Conservation (phyloP, 2,888 invertebrate genomes). For the Pardosa pseudoannulata region DNA sequence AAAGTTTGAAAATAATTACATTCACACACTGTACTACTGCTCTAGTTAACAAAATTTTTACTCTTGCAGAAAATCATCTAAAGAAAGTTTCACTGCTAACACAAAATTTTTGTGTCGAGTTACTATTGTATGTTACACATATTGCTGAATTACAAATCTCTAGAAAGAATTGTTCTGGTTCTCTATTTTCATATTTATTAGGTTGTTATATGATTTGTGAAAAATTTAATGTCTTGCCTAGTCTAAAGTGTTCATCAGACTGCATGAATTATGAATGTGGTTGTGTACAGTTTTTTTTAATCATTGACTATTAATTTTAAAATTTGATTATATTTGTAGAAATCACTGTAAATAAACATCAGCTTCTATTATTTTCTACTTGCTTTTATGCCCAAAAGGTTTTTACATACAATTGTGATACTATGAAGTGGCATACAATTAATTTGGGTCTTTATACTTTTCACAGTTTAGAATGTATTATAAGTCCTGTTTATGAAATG, state of each 20-base stretch:
- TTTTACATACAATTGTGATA: constrained; percentile 42
- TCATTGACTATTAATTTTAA: constrained; percentile 18
- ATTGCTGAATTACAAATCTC: neutral
- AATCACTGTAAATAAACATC: constrained; percentile 45
- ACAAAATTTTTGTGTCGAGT: constrained; percentile 10
- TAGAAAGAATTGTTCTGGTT: neutral
- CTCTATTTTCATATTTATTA: constrained; percentile 8
- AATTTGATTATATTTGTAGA: constrained; percentile 25
- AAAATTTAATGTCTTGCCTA: constrained; percentile 40
- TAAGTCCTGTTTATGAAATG: too few species aligned
- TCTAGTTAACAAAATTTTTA: neutral
- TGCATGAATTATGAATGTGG: constrained; percentile 18
- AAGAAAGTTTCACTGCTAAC: constrained; percentile 13
- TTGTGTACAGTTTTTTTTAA: constrained; percentile 42
- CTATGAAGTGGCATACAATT: neutral
- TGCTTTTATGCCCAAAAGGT: constrained; percentile 24
- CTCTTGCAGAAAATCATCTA: neutral
- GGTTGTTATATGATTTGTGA: neutral
- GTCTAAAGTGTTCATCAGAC: constrained; percentile 36
- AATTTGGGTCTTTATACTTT: neutral
- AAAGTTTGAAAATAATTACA: neutral
- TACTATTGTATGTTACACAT: neutral
- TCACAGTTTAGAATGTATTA: neutral
- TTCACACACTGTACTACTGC: too few species aligned
- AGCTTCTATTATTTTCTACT: constrained; percentile 22